Conservation (phyloP, 2,113 vertebrate species). For the Hemicordylus capensis region DNA sequence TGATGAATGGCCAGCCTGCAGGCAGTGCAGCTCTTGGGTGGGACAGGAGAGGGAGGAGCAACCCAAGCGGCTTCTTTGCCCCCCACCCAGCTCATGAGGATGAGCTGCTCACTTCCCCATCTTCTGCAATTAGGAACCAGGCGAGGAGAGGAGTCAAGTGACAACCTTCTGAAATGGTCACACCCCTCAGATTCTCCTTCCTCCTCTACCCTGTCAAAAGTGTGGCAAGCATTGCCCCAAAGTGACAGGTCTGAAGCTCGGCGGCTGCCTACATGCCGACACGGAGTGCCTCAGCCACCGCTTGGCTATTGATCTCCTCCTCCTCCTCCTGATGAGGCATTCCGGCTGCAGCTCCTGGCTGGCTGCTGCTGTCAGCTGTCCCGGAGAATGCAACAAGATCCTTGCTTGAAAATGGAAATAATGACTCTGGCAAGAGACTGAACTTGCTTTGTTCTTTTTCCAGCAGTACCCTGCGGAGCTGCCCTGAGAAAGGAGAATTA, state of each 20-base stretch:
- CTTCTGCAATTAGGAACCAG: too few relatives aligned
- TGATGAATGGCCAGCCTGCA: too few relatives aligned
- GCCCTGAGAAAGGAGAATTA: neutral
- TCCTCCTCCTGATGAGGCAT: conserved; percentile 23
- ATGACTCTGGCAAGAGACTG: conserved; percentile 11
- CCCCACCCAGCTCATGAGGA: too few relatives aligned
- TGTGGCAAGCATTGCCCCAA: neutral
- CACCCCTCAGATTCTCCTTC: neutral
- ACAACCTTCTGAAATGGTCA: too few relatives aligned
- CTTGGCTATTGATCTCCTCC: neutral
- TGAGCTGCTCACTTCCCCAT: too few relatives aligned
- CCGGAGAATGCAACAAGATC: conserved; percentile 29
- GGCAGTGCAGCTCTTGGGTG: too few relatives aligned
- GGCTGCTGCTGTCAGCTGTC: conserved; percentile 21
- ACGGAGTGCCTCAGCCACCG: neutral
- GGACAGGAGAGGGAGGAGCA: too few relatives aligned
- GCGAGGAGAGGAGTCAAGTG: too few relatives aligned
- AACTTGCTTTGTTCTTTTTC: conserved; percentile 3
- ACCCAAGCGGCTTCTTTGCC: too few relatives aligned
- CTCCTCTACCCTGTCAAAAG: neutral
- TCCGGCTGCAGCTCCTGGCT: conserved; percentile 8
- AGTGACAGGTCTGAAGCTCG: neutral
- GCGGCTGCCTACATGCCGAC: rapidly evolving
- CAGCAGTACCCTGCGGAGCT: neutral
- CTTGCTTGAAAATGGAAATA: conserved; percentile 40